Evolutionary conservation across 2,797 vertebrate species (phyloP), one percentile per base, ranked within the genome.

Genomic region (Bovichtus variegatus): DNA sequence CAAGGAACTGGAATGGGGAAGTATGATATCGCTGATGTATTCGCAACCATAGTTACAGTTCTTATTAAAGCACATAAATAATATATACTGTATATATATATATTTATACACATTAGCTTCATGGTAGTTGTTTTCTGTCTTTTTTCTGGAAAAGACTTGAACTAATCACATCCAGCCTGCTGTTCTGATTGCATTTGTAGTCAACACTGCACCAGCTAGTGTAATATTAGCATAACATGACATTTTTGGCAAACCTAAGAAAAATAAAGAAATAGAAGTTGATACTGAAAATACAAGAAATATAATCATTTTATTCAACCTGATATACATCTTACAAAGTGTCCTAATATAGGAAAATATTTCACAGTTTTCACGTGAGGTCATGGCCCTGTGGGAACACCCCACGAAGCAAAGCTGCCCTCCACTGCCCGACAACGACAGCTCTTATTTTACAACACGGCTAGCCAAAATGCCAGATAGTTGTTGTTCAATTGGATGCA

Each of bases 1-100:
- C 68, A 79, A 76, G 75, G 75, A 86, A 64, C 43, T 71, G 73
- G 55, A 84, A 79, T 44, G 57, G 7, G 75, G 74, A 78, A 78
- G 38, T 53, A 58, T 64, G 58, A 55, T 31, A 64, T 62, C 6
- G 12, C 40, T 75, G 55, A 78, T 79, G 54, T 67, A 64, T 83
- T 57, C 44, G 9, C 70, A n/a, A 58, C 29, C 25, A 58, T 64
- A 71, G 43, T 31, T 62, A 68, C 23, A 66, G 51, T 63, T 43
- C 58, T 59, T 23, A 46, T 47, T 41, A 12, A 51, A 27, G n/a
- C 43, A 43, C 2, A 23, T 64, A n/a, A n/a, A n/a, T n/a, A n/a
- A n/a, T n/a, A n/a, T n/a, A n/a, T n/a, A n/a, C n/a, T n/a, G n/a
- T n/a, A n/a, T n/a, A n/a, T n/a, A n/a, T n/a, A n/a, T n/a, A n/a